Evolutionary conservation across 2,113 vertebrate genomes (phyloP).

Genomic region (Chaetorhynchus papuensis): DNA sequence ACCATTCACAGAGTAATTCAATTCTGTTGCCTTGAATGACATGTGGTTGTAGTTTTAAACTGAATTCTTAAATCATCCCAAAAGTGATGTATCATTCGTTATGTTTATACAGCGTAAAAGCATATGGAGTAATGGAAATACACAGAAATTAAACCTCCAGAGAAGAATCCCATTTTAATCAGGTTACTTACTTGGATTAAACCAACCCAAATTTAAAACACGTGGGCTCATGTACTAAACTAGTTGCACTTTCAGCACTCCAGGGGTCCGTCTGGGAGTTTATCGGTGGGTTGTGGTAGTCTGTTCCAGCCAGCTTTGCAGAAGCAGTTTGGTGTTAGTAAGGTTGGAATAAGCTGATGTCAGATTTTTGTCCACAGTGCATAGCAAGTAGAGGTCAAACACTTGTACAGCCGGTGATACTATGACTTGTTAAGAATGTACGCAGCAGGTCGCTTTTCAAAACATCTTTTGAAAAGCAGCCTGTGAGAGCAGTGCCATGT

Average conservation of each 20-base stretch:
- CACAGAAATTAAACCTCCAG: slow-evolving; percentile 30
- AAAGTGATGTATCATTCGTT: not conserved
- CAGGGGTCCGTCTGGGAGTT: not conserved
- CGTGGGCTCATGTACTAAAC: not conserved
- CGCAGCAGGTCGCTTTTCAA: slow-evolving; percentile 49
- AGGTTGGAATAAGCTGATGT: slow-evolving; percentile 59
- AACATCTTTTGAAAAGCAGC: slow-evolving; percentile 53
- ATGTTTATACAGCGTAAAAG: not conserved
- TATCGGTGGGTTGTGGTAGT: not conserved
- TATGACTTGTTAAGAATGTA: slow-evolving; percentile 60
- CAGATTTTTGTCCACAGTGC: slow-evolving; percentile 48
- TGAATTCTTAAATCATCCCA: slow-evolving; percentile 4
- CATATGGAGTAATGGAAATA: slow-evolving; percentile 21
- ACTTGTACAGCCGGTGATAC: slow-evolving; percentile 23
- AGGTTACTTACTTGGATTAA: slow-evolving; percentile 36
- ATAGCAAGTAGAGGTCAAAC: slow-evolving; percentile 52
- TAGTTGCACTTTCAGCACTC: not conserved
- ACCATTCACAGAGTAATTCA: not conserved
- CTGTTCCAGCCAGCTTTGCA: not conserved
- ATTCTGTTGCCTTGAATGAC: slow-evolving; percentile 7
- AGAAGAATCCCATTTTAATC: slow-evolving; percentile 41
- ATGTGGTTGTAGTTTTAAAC: not conserved
- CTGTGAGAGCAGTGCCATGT: slow-evolving; percentile 27
- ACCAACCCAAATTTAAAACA: slow-evolving; percentile 28
- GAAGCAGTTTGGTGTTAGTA: slow-evolving; percentile 24